Evolutionary conservation across 2,113 vertebrate genomes (phyloP).

Genomic region (Hippocampus comes): DNA sequence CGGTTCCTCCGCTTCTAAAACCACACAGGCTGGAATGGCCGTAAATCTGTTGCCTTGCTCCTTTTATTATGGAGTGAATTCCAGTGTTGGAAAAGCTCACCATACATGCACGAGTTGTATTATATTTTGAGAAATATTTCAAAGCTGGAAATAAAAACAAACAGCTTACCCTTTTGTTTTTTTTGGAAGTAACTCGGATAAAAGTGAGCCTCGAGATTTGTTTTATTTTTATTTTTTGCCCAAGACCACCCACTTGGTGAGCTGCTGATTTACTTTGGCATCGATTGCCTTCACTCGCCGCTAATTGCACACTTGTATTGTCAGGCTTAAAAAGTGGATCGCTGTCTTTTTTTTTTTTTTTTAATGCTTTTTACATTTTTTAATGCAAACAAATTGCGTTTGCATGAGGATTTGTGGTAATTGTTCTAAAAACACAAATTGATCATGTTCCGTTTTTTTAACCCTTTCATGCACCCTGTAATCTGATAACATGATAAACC

Average conservation of each 20-base stretch:
- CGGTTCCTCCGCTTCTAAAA: constrained; percentile 6
- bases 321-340: constrained; percentile 3
- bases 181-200: constrained; percentile 38
- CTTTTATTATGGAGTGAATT: constrained; percentile 8
- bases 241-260: constrained; percentile 58
- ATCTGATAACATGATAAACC: too few species aligned
- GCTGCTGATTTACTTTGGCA: constrained; percentile 24
- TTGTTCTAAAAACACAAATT: too few species aligned
- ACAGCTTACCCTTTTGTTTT: constrained; percentile 45
- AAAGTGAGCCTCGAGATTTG: constrained; percentile 22
- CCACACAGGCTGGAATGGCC: constrained; percentile 28
- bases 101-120: constrained; percentile 38
- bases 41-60: constrained; percentile 45
- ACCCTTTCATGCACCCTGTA: too few species aligned
- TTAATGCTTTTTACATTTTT: neutral
- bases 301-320: neutral
- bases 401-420: neutral
- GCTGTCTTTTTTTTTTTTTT: neutral
- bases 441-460: too few species aligned
- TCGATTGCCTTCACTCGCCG: constrained; percentile 19
- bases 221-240: constrained; percentile 48
- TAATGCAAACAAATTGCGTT: constrained; percentile 15
- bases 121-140: constrained; percentile 37
- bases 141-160: constrained; percentile 29
- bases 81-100: constrained; percentile 37